Percentiles rank a stretch among this genome's conserved stretches.
Evolutionary conservation across 30 jellyfish, hydroid and myxozoan genomes (phyloP).

Genomic region (Hydra vulgaris): DNA sequence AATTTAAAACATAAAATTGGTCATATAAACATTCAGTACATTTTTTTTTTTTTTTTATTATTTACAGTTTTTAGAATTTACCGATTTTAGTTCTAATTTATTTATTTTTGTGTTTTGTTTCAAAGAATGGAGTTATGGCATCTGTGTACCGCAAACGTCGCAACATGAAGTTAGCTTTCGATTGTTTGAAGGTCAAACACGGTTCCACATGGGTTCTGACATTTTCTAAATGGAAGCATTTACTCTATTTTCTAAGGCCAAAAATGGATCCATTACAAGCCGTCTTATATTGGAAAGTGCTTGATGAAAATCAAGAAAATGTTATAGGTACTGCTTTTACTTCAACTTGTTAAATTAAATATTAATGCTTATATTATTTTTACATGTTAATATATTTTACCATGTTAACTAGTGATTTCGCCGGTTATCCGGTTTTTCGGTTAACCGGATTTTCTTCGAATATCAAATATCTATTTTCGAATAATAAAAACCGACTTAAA

Average conservation of each 20-base stretch:
- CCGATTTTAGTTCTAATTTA: background rate
- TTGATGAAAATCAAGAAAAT: conserved; percentile 55
- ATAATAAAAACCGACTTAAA: too few species aligned
- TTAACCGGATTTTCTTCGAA: too few species aligned
- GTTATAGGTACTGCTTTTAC: conserved; percentile 35
- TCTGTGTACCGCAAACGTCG: conserved; percentile 89
- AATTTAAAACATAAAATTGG: too few species aligned
- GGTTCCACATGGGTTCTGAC: conserved; percentile 66
- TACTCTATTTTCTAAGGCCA: conserved; percentile 79
- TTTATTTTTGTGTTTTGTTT: background rate
- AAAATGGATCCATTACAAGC: conserved; percentile 87
- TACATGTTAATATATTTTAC: too few species aligned
- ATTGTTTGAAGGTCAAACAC: conserved; percentile 45
- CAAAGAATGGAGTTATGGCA: conserved; percentile 86
- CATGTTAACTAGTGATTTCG: too few species aligned
- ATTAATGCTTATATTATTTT: too few species aligned
- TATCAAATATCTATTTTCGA: too few species aligned
- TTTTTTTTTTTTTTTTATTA: too few species aligned
- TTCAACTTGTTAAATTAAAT: background rate
- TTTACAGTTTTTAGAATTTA: background rate
- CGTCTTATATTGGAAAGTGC: conserved; percentile 80
- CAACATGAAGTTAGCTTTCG: conserved; percentile 84
- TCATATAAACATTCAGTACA: too few species aligned
- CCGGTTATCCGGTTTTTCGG: too few species aligned
- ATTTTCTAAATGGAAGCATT: conserved; percentile 83